phyloP scores from a whole-genome alignment of 2,113 vertebrate species.

The Neogobius melanostomus region DNA sequence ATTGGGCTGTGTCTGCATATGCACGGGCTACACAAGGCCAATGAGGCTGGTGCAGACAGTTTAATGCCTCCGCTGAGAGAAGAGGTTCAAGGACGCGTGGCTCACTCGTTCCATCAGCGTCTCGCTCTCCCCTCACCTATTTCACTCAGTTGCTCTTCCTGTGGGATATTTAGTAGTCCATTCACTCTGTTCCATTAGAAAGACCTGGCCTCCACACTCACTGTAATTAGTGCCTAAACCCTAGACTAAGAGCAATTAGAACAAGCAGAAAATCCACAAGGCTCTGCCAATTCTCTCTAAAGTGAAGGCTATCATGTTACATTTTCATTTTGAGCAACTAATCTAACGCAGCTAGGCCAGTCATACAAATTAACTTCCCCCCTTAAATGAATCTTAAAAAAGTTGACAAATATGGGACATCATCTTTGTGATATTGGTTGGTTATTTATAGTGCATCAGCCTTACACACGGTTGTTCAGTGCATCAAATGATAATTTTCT shows the following conservation, averaged over 20 bases:
- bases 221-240: constrained; percentile 64
- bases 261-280: constrained; percentile 52
- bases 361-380: not conserved
- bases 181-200: constrained; percentile 62
- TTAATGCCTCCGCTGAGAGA: constrained; percentile 65
- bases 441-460: too few species aligned
- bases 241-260: constrained; percentile 68
- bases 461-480: too few species aligned
- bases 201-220: constrained; percentile 47
- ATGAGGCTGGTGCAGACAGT: constrained; percentile 48
- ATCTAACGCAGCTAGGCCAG: not conserved
- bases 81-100: constrained; percentile 64
- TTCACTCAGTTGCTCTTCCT: constrained; percentile 55
- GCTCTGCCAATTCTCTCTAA: constrained; percentile 35
- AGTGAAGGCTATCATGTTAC: constrained; percentile 7
- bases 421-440: too few species aligned
- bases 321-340: not conserved
- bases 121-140: constrained; percentile 28
- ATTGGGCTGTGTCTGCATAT: constrained; percentile 58
- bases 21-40: constrained; percentile 47
- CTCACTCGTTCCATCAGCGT: constrained; percentile 49
- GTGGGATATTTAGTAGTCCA: constrained; percentile 64
- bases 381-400: too few species aligned
- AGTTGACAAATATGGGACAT: too few species aligned
- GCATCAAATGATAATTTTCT: too few species aligned